Evolutionary conservation across 1,140 invertebrate genomes (phyloP).

Genomic region (Drosophila yakuba): DNA sequence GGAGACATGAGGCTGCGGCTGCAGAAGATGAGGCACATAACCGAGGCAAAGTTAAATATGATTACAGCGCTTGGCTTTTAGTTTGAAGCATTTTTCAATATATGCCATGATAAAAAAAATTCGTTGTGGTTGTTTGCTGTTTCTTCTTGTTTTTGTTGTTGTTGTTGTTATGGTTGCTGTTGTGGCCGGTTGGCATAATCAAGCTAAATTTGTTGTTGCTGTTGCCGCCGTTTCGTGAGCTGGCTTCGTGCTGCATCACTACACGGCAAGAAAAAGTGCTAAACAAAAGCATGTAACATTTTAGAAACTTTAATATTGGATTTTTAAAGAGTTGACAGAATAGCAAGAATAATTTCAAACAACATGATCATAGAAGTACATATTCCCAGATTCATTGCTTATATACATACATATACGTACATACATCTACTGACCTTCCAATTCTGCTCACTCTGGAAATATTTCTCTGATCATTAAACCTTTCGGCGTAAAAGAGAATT

Average conservation of each 20-base stretch:
- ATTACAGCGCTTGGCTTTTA: constrained; percentile 75
- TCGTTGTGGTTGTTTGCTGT: constrained; percentile 13
- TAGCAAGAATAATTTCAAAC: too few species aligned
- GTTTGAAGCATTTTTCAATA: constrained; percentile 69
- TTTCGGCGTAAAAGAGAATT: constrained; percentile 21
- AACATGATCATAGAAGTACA: too few species aligned
- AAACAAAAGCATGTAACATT: too few species aligned
- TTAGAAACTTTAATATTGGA: too few species aligned
- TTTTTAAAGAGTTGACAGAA: too few species aligned
- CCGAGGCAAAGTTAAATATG: constrained; percentile 65
- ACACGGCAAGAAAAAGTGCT: constrained; percentile 2
- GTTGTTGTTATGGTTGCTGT: constrained; percentile 9
- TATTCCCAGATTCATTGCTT: too few species aligned
- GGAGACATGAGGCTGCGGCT: constrained; percentile 32
- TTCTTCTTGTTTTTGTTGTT: constrained; percentile 6
- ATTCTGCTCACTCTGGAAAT: background rate
- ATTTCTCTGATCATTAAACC: constrained; percentile 14
- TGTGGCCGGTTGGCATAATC: constrained; percentile 44
- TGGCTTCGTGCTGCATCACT: constrained; percentile 28
- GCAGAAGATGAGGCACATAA: constrained; percentile 25
- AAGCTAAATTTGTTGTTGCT: constrained; percentile 50
- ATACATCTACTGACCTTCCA: background rate
- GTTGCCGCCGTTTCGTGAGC: constrained; percentile 44
- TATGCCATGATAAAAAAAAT: constrained; percentile 49
- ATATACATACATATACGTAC: too few species aligned